Evolutionary conservation across 2,888 invertebrate genomes (phyloP), one percentile per base, ranked within the genome.

Genomic region (Eretmocerus hayati): DNA sequence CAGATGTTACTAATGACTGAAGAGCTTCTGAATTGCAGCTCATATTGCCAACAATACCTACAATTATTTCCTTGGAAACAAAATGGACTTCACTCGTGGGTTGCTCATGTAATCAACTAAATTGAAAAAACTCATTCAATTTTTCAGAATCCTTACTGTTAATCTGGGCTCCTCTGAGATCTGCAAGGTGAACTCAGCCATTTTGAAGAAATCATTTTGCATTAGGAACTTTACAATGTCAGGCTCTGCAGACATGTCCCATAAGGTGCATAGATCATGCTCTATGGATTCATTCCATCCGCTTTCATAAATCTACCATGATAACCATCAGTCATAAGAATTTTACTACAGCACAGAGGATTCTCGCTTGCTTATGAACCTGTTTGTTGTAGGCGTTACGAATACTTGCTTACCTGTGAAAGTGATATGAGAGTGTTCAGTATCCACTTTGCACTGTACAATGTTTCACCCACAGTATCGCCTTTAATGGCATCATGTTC

Each of bases 21-120:
- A 84, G 77, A 3, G 81, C 78, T 52, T 78, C 76, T 48, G 77
- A 74, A 50, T 83, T 78, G 59, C 85, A 84, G 53, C 85, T 84
- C 79, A 92, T 83, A 69, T 93, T 93, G 2, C 85, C 88, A 50
- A 90, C 75, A 46, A 90, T 87, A 5, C 92, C 92, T 15, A 92
- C 74, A 31, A 89, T 74, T 57, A 92, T 87, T 75, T 93, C 93
- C 79, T 80, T 59, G 40, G 43, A 26, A 1, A 26, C 11, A 9
- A 26, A 26, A 26, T 9, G 11, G 8, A 26, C 11, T 26, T 26
- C n/a, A n/a, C n/a, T n/a, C n/a, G n/a, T n/a, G n/a, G n/a, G 40
- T 38, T 36, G 46, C 26, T 4, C 23, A 26, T 15, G 23, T 26
- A 15, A 26, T 39, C 23, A 21, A 48, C 35, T 5, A 22, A 31